Evolutionary conservation across 2,797 vertebrate species (phyloP).

Genomic region (Coccyzus lansbergi): DNA sequence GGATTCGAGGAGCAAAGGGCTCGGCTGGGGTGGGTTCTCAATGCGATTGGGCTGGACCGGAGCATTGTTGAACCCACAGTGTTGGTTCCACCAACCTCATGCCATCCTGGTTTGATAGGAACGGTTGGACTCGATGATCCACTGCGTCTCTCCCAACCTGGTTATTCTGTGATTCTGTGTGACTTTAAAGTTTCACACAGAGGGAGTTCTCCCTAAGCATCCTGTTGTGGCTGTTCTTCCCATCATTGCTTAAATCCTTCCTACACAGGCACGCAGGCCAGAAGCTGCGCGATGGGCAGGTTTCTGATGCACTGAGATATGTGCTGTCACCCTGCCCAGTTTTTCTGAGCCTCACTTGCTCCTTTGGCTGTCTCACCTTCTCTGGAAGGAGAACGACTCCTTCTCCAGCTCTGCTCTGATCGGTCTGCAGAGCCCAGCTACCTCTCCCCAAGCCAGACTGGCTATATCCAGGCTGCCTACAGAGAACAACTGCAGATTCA

Average conservation of each 20-base stretch:
- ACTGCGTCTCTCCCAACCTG: too few relatives aligned
- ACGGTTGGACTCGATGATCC: too few relatives aligned
- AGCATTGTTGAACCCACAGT: too few relatives aligned
- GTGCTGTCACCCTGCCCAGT: neutral
- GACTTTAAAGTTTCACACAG: neutral
- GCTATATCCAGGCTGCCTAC: neutral
- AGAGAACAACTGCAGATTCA: neutral
- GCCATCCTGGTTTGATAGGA: too few relatives aligned
- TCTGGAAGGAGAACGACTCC: neutral
- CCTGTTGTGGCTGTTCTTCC: neutral
- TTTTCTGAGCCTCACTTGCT: neutral
- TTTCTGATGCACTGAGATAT: neutral
- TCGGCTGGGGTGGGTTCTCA: too few relatives aligned
- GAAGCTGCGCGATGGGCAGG: accelerated
- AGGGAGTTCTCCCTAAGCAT: neutral
- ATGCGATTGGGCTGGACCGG: too few relatives aligned
- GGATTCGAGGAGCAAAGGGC: too few relatives aligned
- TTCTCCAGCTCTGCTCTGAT: neutral
- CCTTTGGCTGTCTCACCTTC: neutral
- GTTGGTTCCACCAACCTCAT: too few relatives aligned
- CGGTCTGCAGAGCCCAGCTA: neutral
- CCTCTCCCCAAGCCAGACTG: neutral
- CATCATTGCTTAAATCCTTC: neutral
- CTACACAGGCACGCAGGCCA: neutral
- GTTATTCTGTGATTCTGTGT: too few relatives aligned